These are phyloP conservation scores for Todiramphus chloris DNA, from an alignment of 2,113 vertebrate genomes.

Conservation along the genomic window DNA sequence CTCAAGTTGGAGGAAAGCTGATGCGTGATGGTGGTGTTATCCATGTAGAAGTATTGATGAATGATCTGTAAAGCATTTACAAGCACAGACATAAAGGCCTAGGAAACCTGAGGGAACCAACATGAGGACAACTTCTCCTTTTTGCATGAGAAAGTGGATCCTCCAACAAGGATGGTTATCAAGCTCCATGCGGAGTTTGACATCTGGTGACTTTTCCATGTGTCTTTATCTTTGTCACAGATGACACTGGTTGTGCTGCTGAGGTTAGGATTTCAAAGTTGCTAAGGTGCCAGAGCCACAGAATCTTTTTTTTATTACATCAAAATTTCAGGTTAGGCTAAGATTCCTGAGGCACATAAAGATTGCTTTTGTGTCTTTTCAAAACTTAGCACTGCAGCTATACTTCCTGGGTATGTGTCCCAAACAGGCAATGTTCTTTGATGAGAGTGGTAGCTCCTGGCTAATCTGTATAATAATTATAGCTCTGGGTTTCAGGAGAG, in stretches of 20 bases:
- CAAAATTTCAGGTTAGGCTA: neutral
- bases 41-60: neutral
- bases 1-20: neutral
- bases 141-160: neutral
- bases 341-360: neutral
- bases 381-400: neutral
- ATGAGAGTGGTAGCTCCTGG: neutral
- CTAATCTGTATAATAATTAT: neutral
- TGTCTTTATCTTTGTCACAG: neutral
- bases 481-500: neutral
- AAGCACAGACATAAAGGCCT: neutral
- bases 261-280: neutral
- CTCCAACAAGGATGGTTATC: neutral
- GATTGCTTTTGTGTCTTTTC: neutral
- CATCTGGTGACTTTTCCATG: neutral
- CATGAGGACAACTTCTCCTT: neutral
- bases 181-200: neutral
- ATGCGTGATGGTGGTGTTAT: neutral
- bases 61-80: neutral
- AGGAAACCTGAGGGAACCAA: neutral
- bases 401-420: neutral
- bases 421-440: neutral
- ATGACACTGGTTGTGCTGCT: neutral
- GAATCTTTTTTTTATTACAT: neutral
- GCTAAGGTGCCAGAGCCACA: neutral